Percentiles rank a stretch among this genome's conserved stretches.
phyloP scores from a whole-genome alignment of 2,113 vertebrate species.

The Pangasianodon gigas region DNA sequence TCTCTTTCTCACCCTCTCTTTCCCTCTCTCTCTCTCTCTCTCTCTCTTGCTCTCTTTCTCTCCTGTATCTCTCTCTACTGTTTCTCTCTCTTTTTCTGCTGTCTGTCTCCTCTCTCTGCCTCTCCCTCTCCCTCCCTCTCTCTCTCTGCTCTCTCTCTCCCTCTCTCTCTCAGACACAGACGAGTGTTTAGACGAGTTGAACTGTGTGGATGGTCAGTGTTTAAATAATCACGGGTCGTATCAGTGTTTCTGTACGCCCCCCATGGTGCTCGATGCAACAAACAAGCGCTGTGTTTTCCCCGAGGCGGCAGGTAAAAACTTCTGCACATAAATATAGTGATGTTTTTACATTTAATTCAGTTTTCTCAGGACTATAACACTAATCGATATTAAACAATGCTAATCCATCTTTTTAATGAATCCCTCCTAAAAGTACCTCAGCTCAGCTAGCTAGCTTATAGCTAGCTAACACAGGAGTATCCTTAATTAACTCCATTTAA shows the following conservation, averaged over 20 bases:
- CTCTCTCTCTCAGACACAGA: constrained; percentile 79
- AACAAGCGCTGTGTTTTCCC: constrained; percentile 77
- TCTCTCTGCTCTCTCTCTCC: neutral
- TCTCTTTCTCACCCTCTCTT: neutral
- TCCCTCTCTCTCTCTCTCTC: neutral
- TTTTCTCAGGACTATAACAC: neutral
- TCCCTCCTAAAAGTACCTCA: neutral
- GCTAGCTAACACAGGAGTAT: neutral
- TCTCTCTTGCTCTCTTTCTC: neutral
- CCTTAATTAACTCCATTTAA: neutral
- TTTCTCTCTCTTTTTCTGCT: neutral
- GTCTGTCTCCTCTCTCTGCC: neutral
- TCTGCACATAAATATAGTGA: neutral
- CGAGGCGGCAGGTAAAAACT: constrained; percentile 77
- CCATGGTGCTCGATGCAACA: constrained; percentile 80
- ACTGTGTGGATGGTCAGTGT: constrained; percentile 86
- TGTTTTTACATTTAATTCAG: neutral
- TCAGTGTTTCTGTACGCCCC: constrained; percentile 88
- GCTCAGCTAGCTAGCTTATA: neutral
- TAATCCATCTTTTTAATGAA: neutral
- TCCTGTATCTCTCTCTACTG: too few relatives aligned
- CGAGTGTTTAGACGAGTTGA: constrained; percentile 87
- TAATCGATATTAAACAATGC: neutral
- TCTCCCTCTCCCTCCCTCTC: constrained; percentile 28
- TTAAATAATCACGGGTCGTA: constrained; percentile 90